Conservation (phyloP, 1,140 invertebrate species). For the Pseudachorutes palmiensis region DNA sequence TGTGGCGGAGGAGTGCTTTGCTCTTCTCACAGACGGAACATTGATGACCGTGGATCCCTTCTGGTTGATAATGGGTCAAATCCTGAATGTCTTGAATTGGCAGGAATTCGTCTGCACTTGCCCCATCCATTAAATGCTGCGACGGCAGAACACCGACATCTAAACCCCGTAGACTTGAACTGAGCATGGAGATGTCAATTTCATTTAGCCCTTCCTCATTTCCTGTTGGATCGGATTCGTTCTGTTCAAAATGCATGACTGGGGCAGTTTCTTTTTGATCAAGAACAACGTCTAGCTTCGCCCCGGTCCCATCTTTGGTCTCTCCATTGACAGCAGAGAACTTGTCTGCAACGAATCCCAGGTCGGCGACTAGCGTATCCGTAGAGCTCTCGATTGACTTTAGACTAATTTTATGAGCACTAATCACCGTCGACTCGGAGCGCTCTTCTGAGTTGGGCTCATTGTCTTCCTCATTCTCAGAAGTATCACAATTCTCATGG, state of each 20-base stretch:
- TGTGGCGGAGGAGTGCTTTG: conserved; percentile 4
- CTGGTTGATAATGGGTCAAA: neutral
- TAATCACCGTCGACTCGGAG: conserved; percentile 33
- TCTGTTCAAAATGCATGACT: neutral
- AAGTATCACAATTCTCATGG: conserved; percentile 14
- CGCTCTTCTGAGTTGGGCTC: conserved; percentile 30
- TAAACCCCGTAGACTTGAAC: neutral
- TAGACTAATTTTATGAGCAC: conserved; percentile 22
- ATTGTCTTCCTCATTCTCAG: conserved; percentile 31
- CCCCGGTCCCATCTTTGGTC: neutral
- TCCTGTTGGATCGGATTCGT: neutral
- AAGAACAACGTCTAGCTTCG: neutral
- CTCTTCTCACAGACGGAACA: neutral
- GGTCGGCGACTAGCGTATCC: conserved; percentile 46
- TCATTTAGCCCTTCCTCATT: neutral
- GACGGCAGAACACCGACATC: neutral
- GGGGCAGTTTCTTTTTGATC: neutral
- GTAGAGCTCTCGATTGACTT: conserved; percentile 46
- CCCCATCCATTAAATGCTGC: neutral
- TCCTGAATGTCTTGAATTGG: neutral
- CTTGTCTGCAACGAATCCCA: conserved; percentile 27
- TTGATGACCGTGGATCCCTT: neutral
- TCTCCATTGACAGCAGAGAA: neutral
- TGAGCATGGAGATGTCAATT: neutral
- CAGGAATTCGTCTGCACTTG: neutral